A percentile compares a stretch with the other conserved stretches of the same genome.
These are phyloP conservation scores for Leptinotarsa haldemani DNA, from an alignment of 2,888 invertebrate species.

Conservation along the genomic window DNA sequence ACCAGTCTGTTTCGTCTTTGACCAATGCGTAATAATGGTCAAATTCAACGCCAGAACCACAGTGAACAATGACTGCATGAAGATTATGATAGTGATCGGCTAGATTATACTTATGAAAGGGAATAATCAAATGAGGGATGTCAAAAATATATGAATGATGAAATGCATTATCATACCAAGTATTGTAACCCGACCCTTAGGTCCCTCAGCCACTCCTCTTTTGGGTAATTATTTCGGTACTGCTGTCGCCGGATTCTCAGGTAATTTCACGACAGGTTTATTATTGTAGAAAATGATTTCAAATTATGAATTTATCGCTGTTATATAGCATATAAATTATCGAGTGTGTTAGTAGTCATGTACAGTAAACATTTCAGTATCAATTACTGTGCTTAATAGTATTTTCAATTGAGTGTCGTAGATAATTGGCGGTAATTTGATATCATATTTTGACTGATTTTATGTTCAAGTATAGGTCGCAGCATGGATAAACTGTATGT, in stretches of 20 bases:
- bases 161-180: no score
- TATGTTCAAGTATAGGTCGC: neutral
- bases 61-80: no score
- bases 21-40: no score
- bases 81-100: no score
- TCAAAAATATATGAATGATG: no score
- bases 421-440: neutral
- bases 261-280: constrained; percentile 2
- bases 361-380: constrained; percentile 8
- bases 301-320: neutral
- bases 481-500: no score
- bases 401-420: neutral
- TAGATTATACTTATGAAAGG: no score
- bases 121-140: no score
- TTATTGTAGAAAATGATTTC: neutral
- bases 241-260: neutral
- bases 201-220: neutral
- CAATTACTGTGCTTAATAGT: neutral
- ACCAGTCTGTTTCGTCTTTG: no score
- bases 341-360: constrained; percentile 1
- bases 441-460: neutral
- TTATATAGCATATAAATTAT: neutral
- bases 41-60: no score
- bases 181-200: no score
- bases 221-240: neutral